phyloP scores from a whole-genome alignment of 1,140 invertebrate genomes.

The Venustaconcha ellipsiformis region DNA sequence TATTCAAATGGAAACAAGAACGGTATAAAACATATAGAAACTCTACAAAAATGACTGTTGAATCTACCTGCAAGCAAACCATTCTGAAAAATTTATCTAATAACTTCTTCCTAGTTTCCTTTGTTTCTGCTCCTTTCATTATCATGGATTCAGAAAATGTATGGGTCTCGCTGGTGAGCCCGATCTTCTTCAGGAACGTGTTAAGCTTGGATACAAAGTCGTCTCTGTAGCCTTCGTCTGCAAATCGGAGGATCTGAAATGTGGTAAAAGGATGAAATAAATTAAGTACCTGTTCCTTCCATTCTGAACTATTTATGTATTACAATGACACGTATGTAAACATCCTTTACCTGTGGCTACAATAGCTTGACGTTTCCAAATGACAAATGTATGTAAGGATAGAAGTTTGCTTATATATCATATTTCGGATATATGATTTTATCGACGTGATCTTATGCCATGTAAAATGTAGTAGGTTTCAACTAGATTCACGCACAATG shows the following conservation, averaged over 20 bases:
- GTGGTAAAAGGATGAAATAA: too few species aligned
- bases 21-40: not conserved
- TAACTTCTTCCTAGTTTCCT: constrained; percentile 92
- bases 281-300: too few species aligned
- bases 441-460: too few species aligned
- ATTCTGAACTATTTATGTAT: too few species aligned
- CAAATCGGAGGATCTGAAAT: constrained; percentile 83
- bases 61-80: constrained; percentile 84
- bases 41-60: not conserved
- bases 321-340: too few species aligned
- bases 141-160: constrained; percentile 83
- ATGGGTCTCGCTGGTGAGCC: constrained; percentile 81
- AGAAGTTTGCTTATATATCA: too few species aligned
- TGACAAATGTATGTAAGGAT: too few species aligned
- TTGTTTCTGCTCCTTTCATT: constrained; percentile 93
- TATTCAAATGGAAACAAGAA: not conserved
- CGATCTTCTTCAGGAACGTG: constrained; percentile 84
- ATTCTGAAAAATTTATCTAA: constrained; percentile 99
- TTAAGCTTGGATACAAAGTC: constrained; percentile 93
- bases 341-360: too few species aligned
- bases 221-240: constrained; percentile 81
- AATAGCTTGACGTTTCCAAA: too few species aligned
- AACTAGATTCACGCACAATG: too few species aligned
- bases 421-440: too few species aligned
- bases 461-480: too few species aligned